Percentiles rank a stretch among this genome's conserved stretches.
Evolutionary conservation across 2,888 invertebrate genomes (phyloP).

Genomic region (Drosophila formosana): DNA sequence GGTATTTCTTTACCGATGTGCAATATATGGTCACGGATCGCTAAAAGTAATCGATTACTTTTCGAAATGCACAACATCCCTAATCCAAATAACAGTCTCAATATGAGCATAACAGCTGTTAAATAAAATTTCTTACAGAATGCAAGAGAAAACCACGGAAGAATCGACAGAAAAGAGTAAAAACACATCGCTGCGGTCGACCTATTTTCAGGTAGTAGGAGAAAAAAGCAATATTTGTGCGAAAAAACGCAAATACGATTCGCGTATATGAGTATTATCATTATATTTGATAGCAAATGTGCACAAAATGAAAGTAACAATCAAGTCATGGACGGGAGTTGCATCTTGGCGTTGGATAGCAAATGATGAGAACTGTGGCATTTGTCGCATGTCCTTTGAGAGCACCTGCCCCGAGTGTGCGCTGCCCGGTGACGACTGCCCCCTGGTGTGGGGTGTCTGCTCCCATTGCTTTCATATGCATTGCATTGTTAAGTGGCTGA

Average conservation of each 20-base stretch:
- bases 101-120: conserved; percentile 24
- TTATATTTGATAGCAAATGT: conserved; percentile 58
- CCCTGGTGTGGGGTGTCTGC: conserved; percentile 99
- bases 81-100: conserved; percentile 11
- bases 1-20: neutral
- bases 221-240: conserved; percentile 68
- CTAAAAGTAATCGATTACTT: neutral
- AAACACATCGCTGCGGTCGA: conserved; percentile 62
- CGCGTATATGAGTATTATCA: conserved; percentile 35
- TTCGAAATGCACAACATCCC: neutral
- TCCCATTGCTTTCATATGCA: conserved; percentile 99
- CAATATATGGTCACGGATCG: neutral
- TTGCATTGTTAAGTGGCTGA: conserved; percentile 99
- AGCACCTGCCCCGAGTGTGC: conserved; percentile 99
- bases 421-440: conserved; percentile 98
- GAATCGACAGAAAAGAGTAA: conserved; percentile 29
- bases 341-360: conserved; percentile 99
- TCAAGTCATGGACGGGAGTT: conserved; percentile 93
- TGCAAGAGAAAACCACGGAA: conserved; percentile 17
- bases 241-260: conserved; percentile 42
- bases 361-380: conserved; percentile 99
- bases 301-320: conserved; percentile 84
- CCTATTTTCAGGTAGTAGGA: conserved; percentile 69
- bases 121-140: conserved; percentile 10
- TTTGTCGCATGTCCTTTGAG: conserved; percentile 99